Conservation (phyloP, 2,113 vertebrate species). For the Ancistrus triradiatus region DNA sequence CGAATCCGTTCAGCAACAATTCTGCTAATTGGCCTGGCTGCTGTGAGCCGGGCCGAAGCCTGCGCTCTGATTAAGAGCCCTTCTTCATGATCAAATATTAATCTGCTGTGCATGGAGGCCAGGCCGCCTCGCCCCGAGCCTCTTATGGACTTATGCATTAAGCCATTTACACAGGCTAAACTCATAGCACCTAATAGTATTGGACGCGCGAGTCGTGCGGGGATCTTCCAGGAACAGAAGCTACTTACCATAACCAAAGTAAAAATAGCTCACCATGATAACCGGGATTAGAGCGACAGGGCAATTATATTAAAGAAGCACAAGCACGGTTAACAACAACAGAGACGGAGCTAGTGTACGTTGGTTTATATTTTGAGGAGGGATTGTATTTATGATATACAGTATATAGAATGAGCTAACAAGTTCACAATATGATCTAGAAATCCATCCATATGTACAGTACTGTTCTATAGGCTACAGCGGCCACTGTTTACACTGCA, state of each 20-base stretch:
- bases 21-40: slow-evolving; percentile 96
- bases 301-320: slow-evolving; percentile 54
- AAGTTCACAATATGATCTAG: no score
- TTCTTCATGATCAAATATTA: slow-evolving; percentile 97
- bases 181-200: slow-evolving; percentile 87
- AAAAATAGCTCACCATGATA: slow-evolving; percentile 64
- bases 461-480: no score
- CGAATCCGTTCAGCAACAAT: slow-evolving; percentile 94
- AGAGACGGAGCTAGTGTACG: no score
- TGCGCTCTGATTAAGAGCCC: slow-evolving; percentile 93
- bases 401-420: no score
- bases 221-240: slow-evolving; percentile 78
- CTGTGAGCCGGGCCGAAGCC: slow-evolving; percentile 82
- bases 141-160: slow-evolving; percentile 94
- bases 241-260: slow-evolving; percentile 85
- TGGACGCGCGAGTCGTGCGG: slow-evolving; percentile 77
- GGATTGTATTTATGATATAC: no score
- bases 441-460: no score
- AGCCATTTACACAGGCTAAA: slow-evolving; percentile 87
- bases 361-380: no score
- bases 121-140: slow-evolving; percentile 77
- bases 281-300: slow-evolving; percentile 57
- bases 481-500: no score
- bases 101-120: slow-evolving; percentile 86
- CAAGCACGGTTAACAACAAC: no score